A percentile compares a stretch with the other conserved stretches of the same genome.
Evolutionary conservation across 2,888 invertebrate species (phyloP).

Genomic region (Listrodromus nycthemerus): DNA sequence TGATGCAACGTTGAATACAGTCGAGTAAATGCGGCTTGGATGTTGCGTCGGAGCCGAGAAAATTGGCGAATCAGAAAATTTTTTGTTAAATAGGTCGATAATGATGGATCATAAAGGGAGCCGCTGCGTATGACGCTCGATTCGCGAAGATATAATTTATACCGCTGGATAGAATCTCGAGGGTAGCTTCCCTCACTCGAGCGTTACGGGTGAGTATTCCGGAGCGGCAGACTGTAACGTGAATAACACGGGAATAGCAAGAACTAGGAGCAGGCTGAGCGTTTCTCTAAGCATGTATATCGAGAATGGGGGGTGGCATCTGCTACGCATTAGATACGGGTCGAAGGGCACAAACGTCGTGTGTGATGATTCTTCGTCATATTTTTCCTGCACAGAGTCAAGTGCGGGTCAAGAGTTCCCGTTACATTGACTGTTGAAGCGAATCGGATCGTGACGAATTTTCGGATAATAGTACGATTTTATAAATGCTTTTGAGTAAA

Average conservation of each 20-base stretch:
- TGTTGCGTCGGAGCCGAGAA: slow-evolving; percentile 17
- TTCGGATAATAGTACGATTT: slow-evolving; percentile 13
- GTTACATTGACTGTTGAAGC: slow-evolving; percentile 78
- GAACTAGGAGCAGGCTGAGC: slow-evolving; percentile 64
- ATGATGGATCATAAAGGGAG: slow-evolving; percentile 82
- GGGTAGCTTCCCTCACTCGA: slow-evolving; percentile 81
- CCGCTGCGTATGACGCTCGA: slow-evolving; percentile 82
- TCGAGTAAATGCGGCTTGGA: slow-evolving; percentile 1
- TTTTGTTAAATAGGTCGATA: slow-evolving; percentile 82
- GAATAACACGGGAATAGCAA: slow-evolving; percentile 53
- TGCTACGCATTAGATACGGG: slow-evolving; percentile 84
- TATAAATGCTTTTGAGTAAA: background rate
- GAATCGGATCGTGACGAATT: slow-evolving; percentile 28
- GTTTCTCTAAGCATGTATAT: slow-evolving; percentile 52
- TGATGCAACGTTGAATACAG: slow-evolving; percentile 5
- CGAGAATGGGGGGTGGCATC: slow-evolving; percentile 81
- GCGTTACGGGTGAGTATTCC: slow-evolving; percentile 69
- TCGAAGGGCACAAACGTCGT: slow-evolving; percentile 82
- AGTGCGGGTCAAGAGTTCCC: slow-evolving; percentile 68
- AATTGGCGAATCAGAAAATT: slow-evolving; percentile 79
- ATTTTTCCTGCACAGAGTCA: slow-evolving; percentile 65
- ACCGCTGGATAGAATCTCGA: slow-evolving; percentile 80
- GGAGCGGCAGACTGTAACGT: slow-evolving; percentile 46
- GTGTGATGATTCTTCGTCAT: slow-evolving; percentile 63
- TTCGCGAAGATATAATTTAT: slow-evolving; percentile 83